Conservation (phyloP, 2,113 vertebrate genomes). For the Raja brachyura region DNA sequence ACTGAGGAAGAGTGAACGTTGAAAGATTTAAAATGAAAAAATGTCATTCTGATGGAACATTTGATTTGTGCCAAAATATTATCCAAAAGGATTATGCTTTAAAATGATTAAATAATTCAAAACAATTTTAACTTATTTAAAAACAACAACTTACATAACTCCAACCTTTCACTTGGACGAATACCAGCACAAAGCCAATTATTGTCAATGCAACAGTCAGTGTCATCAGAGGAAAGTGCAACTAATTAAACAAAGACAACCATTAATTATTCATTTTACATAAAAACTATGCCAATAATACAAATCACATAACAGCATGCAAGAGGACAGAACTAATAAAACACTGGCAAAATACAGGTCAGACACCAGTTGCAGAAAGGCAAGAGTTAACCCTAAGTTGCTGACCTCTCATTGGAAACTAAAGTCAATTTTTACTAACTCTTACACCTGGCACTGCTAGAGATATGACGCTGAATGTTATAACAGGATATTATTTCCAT, state of each 20-base stretch:
- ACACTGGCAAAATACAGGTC: too few relatives aligned
- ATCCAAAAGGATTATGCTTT: too few relatives aligned
- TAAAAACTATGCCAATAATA: not conserved
- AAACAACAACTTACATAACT: slow-evolving; percentile 50
- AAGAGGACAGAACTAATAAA: not conserved
- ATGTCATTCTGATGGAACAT: too few relatives aligned
- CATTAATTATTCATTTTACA: not conserved
- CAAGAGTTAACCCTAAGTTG: too few relatives aligned
- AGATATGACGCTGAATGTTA: too few relatives aligned
- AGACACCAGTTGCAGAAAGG: too few relatives aligned
- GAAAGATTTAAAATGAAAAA: not conserved
- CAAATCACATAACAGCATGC: not conserved
- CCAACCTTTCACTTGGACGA: slow-evolving; percentile 52
- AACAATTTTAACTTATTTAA: too few relatives aligned
- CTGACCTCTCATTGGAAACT: too few relatives aligned
- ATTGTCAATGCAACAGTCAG: slow-evolving; percentile 51
- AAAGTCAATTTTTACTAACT: too few relatives aligned
- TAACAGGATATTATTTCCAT: too few relatives aligned
- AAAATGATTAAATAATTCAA: not conserved
- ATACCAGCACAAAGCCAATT: slow-evolving; percentile 61
- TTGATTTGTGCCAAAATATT: not conserved
- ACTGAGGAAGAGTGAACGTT: not conserved
- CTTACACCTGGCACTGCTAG: too few relatives aligned
- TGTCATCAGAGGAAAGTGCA: slow-evolving; percentile 58
- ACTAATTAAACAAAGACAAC: slow-evolving; percentile 45